phyloP scores from a whole-genome alignment of 2,113 vertebrate genomes.

The Clarias macrocephalus region DNA sequence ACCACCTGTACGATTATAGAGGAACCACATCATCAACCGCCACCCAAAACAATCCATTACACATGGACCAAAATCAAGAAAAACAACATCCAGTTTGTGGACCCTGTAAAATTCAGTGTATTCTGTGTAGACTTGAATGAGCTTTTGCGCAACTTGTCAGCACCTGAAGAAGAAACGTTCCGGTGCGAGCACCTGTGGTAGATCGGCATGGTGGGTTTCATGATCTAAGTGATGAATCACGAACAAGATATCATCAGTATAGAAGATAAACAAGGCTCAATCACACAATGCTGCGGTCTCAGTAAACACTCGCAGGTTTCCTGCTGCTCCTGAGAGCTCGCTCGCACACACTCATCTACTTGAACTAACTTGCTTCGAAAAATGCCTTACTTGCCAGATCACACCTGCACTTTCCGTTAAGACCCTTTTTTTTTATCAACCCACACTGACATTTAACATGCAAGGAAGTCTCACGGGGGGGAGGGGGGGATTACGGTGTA shows the following conservation, averaged over 20 bases:
- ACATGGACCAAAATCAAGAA: not conserved
- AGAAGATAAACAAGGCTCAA: not conserved
- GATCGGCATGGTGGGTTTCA: not conserved
- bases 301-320: not conserved
- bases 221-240: not conserved
- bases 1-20: too few species aligned
- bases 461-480: not conserved
- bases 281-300: not conserved
- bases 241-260: not conserved
- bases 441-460: not conserved
- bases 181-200: not conserved
- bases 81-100: not conserved
- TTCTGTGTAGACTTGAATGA: not conserved
- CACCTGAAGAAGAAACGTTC: conserved; percentile 4
- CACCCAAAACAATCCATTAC: too few species aligned
- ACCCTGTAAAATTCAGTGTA: not conserved
- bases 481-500: not conserved
- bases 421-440: not conserved
- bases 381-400: too few species aligned
- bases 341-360: too few species aligned
- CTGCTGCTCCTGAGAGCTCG: not conserved
- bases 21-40: too few species aligned
- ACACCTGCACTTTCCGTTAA: not conserved
- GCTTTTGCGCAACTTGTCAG: not conserved
- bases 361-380: not conserved